phyloP scores from a whole-genome alignment of 2,113 vertebrate genomes.

The Fregata magnificens region DNA sequence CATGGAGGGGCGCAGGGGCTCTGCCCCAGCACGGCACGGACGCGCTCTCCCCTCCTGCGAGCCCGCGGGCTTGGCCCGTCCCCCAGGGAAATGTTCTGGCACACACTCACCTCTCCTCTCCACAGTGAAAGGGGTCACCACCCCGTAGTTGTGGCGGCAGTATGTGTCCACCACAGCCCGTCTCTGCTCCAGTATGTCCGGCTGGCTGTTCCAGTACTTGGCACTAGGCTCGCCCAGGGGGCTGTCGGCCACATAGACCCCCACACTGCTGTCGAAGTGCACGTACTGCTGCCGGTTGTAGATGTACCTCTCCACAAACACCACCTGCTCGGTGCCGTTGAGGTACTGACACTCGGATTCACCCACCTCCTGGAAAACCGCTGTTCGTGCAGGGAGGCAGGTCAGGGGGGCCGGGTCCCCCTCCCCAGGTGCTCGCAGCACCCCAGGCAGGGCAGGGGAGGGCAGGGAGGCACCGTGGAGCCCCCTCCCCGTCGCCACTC shows the following conservation, averaged over 20 bases:
- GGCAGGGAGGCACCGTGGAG: too few relatives aligned
- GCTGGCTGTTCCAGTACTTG: not conserved
- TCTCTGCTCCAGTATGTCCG: fast-evolving
- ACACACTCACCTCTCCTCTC: not conserved
- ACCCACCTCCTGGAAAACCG: too few relatives aligned
- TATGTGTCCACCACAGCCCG: fast-evolving
- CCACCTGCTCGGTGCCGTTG: not conserved
- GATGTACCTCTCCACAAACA: fast-evolving
- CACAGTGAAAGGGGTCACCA: fast-evolving
- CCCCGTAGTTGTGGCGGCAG: not conserved
- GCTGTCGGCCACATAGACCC: fast-evolving
- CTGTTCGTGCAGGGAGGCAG: not conserved
- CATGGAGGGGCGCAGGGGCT: not conserved
- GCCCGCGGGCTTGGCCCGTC: not conserved
- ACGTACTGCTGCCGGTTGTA: fast-evolving
- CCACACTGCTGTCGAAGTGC: not conserved
- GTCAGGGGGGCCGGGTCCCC: too few relatives aligned
- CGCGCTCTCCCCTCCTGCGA: not conserved
- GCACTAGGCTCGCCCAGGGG: fast-evolving
- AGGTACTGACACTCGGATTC: too few relatives aligned
- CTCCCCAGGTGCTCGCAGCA: too few relatives aligned
- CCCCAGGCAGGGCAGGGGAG: too few relatives aligned
- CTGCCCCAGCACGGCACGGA: not conserved
- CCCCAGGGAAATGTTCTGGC: not conserved
- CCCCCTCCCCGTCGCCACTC: not conserved